Base-by-base conservation (phyloP, 2,113 vertebrate genomes). In the Carassius gibelio region DNA sequence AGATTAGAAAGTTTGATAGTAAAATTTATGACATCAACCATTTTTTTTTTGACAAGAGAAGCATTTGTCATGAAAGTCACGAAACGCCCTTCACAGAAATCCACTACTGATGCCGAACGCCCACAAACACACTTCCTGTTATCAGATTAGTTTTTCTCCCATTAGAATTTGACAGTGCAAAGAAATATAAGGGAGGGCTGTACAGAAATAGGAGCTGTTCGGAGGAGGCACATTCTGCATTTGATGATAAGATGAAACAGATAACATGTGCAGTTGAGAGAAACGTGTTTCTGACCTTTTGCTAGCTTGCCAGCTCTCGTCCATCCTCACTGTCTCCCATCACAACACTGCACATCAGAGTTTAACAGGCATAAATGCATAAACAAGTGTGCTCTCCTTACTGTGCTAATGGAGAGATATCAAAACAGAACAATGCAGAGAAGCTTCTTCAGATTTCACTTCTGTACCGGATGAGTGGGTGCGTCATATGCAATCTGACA, bases 211-310 rank as follows among this genome's bases (percentile, higher is more conserved):
- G 45, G 78, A 87, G 83, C 62, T 77, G 38, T 81, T 77, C 55
- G 57, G n/a, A 42, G 57, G 52, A 71, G 23, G 69, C 66, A 38
- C 55, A 52, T 57, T 77, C 52, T 30, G 66, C 26, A 7, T 66
- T 57, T 72, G 85, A 80, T 82, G 85, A 84, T 78, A 69, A 86
- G 81, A 84, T 74, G 66, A 66, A 72, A 84, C 69, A 34, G 78
- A 72, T 26, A 48, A 75, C 55, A 36, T 85, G 82, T 30, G 86
- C 77, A 79, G 71, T 48, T 38, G 42, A 88, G 76, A 84, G 78
- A 81, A 81, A 84, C 59, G 23, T 38, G 50, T 79, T 59, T 81
- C 74, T 89, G 88, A 88, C 84, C 86, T 89, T 89, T 89, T 82
- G 48, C 82, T 82, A 34, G 36, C 75, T 89, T 88, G 77, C 78